Conservation (phyloP, 2,888 invertebrate species). For the Tipula lateralis region DNA sequence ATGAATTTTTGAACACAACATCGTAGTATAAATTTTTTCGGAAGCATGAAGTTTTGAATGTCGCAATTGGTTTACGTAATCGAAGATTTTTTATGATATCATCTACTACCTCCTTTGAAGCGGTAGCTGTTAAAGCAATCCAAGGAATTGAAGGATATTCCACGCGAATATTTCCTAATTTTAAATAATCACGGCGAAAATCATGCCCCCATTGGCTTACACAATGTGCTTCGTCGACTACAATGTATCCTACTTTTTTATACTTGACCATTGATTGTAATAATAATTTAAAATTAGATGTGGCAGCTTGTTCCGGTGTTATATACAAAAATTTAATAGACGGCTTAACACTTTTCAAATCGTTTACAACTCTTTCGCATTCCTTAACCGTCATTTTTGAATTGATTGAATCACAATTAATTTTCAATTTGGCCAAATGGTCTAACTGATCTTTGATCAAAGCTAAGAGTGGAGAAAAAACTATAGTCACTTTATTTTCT, state of each 20-base stretch:
- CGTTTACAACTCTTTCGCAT: slow-evolving; percentile 68
- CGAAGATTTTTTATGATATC: slow-evolving; percentile 75
- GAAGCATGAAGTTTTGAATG: slow-evolving; percentile 84
- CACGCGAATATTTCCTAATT: slow-evolving; percentile 66
- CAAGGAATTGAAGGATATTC: slow-evolving; percentile 68
- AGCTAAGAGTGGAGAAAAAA: slow-evolving; percentile 93
- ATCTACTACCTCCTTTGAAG: slow-evolving; percentile 69
- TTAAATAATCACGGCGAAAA: slow-evolving; percentile 91
- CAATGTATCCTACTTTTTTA: slow-evolving; percentile 79
- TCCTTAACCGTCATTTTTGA: slow-evolving; percentile 81
- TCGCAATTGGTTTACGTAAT: slow-evolving; percentile 60
- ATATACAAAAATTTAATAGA: slow-evolving; percentile 83
- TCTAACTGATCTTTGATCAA: slow-evolving; percentile 96
- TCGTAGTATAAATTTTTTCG: slow-evolving; percentile 93
- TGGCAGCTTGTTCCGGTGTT: slow-evolving; percentile 94
- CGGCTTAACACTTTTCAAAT: slow-evolving; percentile 69
- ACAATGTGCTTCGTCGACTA: slow-evolving; percentile 97
- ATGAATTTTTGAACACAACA: slow-evolving; percentile 78
- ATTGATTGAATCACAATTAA: slow-evolving; percentile 84
- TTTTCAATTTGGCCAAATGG: slow-evolving; percentile 69
- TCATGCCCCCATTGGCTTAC: slow-evolving; percentile 99
- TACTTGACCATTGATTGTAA: slow-evolving; percentile 65
- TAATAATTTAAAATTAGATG: slow-evolving; percentile 65
- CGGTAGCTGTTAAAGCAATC: slow-evolving; percentile 95
- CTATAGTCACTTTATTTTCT: slow-evolving; percentile 77